Evolutionary conservation across 2,797 vertebrate genomes (phyloP), one percentile per base, ranked within the genome.

Genomic region (Acipenser ruthenus): DNA sequence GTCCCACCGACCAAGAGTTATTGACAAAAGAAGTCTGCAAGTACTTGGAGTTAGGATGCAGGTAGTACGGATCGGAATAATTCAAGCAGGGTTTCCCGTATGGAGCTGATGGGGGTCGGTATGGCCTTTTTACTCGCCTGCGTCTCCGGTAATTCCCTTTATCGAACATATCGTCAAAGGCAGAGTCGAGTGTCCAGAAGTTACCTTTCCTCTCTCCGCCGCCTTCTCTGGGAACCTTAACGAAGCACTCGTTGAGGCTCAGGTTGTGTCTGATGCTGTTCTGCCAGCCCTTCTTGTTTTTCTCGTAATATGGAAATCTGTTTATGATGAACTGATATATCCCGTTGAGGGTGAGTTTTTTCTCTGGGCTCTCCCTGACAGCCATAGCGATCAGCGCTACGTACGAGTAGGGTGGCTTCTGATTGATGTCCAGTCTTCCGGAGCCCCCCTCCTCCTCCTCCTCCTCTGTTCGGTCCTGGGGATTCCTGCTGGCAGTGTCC

Each of bases 311-410:
- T 0, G 93, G 92, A 69, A 93, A 95, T 68, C 80, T 89, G 7
- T 74, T 77, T 1, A 80, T 48, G 63, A 95, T 93, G 77, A 80
- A 92, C 9, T 86, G 74, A 72, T 94, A 95, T 61, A 95, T 94
- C 1, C 82, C 89, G 13, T 82, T 79, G 8, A 96, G 79, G 0
- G 92, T 88, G 10, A 90, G 73, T 3, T 86, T 87, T 74, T 79
- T 82, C 12, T 79, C 83, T 0, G 67, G 75, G 77, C 89, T 92
- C 37, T 88, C 83, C 11, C 83, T 79, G 37, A 95, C 90, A 60
- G 92, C 93, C 91, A 93, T 90, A 10, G 88, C 84, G 62, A 95
- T 95, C 61, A 94, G 83, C 23, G 92, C 92, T 62, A 91, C 89
- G 70, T 93, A 94, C 0, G 93, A 94, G 13, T 87, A 94, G 0